phyloP scores from a whole-genome alignment of 2,888 invertebrate species.

The Crepidodera aurea region DNA sequence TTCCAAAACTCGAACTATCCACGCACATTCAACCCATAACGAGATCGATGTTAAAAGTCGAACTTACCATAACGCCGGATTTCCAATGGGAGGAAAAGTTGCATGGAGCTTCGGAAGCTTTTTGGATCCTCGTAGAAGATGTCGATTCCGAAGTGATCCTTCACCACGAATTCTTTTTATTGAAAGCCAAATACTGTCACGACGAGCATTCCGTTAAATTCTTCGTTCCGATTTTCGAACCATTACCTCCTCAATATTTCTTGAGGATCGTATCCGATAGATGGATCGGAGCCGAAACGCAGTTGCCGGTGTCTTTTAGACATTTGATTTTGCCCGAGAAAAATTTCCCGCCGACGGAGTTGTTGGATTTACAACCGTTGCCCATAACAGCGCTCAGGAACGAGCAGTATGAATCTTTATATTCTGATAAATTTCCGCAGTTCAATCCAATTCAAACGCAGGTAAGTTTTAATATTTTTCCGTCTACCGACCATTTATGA shows the following conservation, averaged over 20 bases:
- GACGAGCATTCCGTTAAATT: slow-evolving; percentile 98
- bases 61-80: slow-evolving; percentile 96
- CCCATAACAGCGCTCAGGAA: slow-evolving; percentile 93
- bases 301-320: slow-evolving; percentile 89
- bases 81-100: slow-evolving; percentile 99
- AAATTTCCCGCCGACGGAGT: slow-evolving; percentile 96
- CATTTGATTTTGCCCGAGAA: slow-evolving; percentile 98
- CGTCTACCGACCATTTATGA: too few relatives aligned
- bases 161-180: slow-evolving; percentile 91
- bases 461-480: too few relatives aligned
- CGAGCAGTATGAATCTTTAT: slow-evolving; percentile 84
- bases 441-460: slow-evolving; percentile 99
- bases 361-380: slow-evolving; percentile 94
- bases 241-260: slow-evolving; percentile 98
- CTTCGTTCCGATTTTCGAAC: slow-evolving; percentile 98
- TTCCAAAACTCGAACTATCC: slow-evolving; percentile 94
- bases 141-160: slow-evolving; percentile 90
- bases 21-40: slow-evolving; percentile 99
- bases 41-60: slow-evolving; percentile 88
- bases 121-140: slow-evolving; percentile 89
- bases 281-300: slow-evolving; percentile 95
- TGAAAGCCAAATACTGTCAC: slow-evolving; percentile 91
- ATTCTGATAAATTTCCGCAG: slow-evolving; percentile 85
- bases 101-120: slow-evolving; percentile 82
- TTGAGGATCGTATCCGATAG: slow-evolving; percentile 88